These are phyloP conservation scores for Calvadosia cruxmelitensis DNA, from an alignment of 30 jellyfish, hydroid and myxozoan genomes.

Conservation along the genomic window DNA sequence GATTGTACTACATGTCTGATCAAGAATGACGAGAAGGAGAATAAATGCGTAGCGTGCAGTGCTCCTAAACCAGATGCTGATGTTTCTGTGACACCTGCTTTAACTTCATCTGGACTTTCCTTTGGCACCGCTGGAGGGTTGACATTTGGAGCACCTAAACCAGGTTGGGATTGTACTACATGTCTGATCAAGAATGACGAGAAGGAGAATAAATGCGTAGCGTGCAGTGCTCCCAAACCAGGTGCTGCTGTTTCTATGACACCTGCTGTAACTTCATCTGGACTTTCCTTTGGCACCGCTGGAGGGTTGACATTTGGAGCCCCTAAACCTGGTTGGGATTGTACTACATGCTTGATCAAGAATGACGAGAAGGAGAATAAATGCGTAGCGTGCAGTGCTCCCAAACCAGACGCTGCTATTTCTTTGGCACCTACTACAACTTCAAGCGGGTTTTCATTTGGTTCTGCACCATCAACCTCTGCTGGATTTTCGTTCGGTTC, in stretches of 20 bases:
- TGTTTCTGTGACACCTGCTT: background rate
- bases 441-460: constrained; percentile 27
- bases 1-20: constrained; percentile 40
- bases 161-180: constrained; percentile 57
- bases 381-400: constrained; percentile 34
- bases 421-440: background rate
- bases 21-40: constrained; percentile 7
- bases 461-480: background rate
- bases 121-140: background rate
- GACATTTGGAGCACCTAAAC: constrained; percentile 21
- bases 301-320: constrained; percentile 7
- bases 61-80: background rate
- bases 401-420: constrained; percentile 11
- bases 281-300: background rate
- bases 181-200: constrained; percentile 43
- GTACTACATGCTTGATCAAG: constrained; percentile 23
- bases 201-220: constrained; percentile 24
- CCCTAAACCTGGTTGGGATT: constrained; percentile 32
- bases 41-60: constrained; percentile 34
- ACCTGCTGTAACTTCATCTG: background rate
- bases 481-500: background rate
- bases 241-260: background rate
- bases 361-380: constrained; percentile 5
- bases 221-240: constrained; percentile 28
- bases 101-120: background rate